phyloP scores from a whole-genome alignment of 2,113 vertebrate species.

The Pterocles burchelli region DNA sequence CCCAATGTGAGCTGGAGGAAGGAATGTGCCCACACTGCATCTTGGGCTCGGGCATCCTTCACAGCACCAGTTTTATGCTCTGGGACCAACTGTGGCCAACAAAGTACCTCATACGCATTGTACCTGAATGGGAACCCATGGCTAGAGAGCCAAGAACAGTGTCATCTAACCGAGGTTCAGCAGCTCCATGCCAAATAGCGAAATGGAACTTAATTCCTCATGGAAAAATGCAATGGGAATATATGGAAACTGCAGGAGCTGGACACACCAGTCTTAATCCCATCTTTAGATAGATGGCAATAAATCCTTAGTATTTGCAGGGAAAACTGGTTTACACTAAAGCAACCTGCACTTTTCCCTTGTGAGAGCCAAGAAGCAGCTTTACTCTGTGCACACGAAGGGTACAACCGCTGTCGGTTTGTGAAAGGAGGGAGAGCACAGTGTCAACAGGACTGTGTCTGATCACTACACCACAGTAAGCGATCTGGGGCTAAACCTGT shows the following conservation, averaged over 20 bases:
- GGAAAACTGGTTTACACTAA: background rate
- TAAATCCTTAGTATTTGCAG: background rate
- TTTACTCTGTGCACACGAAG: background rate
- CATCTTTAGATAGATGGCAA: background rate
- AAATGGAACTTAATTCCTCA: background rate
- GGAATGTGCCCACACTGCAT: background rate
- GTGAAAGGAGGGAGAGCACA: background rate
- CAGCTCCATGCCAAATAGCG: background rate
- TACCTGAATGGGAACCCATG: rapidly evolving
- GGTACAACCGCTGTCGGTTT: background rate
- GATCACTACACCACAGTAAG: background rate
- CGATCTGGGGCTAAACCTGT: background rate
- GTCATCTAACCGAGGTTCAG: background rate
- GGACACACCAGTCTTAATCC: background rate
- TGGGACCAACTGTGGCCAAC: background rate
- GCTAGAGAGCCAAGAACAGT: background rate
- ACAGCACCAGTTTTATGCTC: background rate
- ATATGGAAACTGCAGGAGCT: background rate
- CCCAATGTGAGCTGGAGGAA: background rate
- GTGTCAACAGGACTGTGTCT: background rate
- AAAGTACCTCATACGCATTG: rapidly evolving
- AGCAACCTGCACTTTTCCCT: background rate
- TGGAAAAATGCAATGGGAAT: background rate
- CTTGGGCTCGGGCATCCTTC: background rate
- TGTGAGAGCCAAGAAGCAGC: background rate